These are phyloP conservation scores for Rotaria magnacalcarata DNA, from an alignment of 2,888 invertebrate species.

Conservation along the genomic window DNA sequence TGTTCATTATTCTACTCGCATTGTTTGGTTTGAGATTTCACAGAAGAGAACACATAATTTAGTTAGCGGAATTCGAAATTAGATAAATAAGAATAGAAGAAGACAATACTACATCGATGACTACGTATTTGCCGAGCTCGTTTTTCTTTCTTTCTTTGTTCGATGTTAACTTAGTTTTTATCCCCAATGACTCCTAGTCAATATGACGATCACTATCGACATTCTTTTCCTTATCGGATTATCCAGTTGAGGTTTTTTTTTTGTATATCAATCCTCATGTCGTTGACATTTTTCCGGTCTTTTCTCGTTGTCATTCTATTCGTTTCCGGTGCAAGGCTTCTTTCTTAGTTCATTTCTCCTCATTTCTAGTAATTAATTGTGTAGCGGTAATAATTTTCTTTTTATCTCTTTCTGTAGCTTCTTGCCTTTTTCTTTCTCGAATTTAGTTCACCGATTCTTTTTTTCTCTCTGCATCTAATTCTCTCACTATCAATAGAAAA, in stretches of 20 bases:
- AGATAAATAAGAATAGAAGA: too few relatives aligned
- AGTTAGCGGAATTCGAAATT: too few relatives aligned
- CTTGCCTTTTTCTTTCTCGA: neutral
- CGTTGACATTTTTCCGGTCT: neutral
- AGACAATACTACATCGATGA: too few relatives aligned
- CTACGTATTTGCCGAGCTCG: neutral
- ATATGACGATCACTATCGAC: neutral
- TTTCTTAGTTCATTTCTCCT: neutral
- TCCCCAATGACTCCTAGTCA: neutral
- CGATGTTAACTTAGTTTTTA: neutral
- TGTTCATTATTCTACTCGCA: too few relatives aligned
- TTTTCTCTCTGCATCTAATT: neutral
- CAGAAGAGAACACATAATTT: neutral
- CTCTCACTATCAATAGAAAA: neutral
- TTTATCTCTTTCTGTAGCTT: neutral
- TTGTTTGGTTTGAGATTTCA: neutral
- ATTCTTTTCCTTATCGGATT: neutral
- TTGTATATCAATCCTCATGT: neutral
- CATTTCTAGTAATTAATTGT: slow-evolving; percentile 1
- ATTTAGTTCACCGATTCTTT: neutral
- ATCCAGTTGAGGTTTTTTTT: neutral
- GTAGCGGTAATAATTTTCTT: neutral
- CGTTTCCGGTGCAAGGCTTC: neutral
- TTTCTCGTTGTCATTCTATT: neutral
- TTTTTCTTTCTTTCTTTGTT: neutral